phyloP scores from a whole-genome alignment of 2,888 invertebrate genomes.

The Aromia moschata region DNA sequence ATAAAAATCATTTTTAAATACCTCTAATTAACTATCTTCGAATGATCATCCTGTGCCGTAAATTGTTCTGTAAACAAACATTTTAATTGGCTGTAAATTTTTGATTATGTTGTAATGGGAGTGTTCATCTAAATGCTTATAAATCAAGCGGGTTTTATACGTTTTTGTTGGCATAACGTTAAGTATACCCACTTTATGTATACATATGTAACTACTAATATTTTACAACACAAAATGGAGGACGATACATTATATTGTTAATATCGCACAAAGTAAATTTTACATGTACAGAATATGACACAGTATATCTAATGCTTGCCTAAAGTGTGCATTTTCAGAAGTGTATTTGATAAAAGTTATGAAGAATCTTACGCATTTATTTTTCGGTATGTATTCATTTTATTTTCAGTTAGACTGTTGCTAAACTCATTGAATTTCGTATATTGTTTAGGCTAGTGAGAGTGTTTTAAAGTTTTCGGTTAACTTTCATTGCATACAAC shows the following conservation, averaged over 20 bases:
- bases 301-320: slow-evolving; percentile 8
- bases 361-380: slow-evolving; percentile 3
- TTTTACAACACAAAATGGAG: slow-evolving; percentile 18
- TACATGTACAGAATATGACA: not conserved
- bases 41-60: slow-evolving; percentile 13
- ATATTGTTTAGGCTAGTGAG: too few species aligned
- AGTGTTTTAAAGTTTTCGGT: too few species aligned
- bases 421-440: too few species aligned
- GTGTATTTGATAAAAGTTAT: not conserved
- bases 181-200: slow-evolving; percentile 10
- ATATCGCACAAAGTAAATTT: not conserved
- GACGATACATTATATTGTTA: slow-evolving; percentile 9
- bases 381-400: slow-evolving; percentile 12
- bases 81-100: slow-evolving; percentile 11
- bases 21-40: not conserved
- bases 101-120: slow-evolving; percentile 4
- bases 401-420: not conserved
- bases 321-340: slow-evolving; percentile 3
- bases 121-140: slow-evolving; percentile 2
- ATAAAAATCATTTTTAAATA: too few species aligned
- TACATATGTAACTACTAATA: slow-evolving; percentile 8
- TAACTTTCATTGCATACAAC: too few species aligned
- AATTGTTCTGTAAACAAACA: slow-evolving; percentile 7
- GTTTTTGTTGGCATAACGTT: slow-evolving; percentile 10
- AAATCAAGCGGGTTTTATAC: slow-evolving; percentile 2